Conservation (phyloP, 2,113 vertebrate genomes). For the Embiotoca jacksoni region DNA sequence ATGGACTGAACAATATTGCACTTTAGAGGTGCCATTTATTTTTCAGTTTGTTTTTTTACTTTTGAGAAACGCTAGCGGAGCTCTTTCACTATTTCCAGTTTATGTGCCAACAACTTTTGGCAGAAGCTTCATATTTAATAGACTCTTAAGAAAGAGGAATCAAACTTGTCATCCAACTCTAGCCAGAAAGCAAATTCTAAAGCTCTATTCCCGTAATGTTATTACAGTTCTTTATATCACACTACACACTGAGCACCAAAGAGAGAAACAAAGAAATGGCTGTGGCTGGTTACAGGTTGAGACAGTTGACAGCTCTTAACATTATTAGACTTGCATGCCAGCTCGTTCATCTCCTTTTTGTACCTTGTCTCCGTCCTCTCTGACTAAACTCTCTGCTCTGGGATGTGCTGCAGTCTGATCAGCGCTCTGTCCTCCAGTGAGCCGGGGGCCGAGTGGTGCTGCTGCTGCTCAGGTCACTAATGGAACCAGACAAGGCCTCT, state of each 20-base stretch:
- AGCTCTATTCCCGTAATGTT: not conserved
- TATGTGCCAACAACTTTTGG: not conserved
- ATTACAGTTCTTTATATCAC: not conserved
- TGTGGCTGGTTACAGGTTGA: not conserved
- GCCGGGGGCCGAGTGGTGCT: conserved; percentile 23
- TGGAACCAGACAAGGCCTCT: conserved; percentile 69
- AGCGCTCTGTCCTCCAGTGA: conserved; percentile 29
- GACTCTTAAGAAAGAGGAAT: not conserved
- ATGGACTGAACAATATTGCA: too few species aligned
- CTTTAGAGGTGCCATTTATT: too few species aligned
- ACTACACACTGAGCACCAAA: not conserved
- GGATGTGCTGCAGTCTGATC: conserved; percentile 36
- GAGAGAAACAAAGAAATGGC: not conserved
- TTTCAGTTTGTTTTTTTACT: too few species aligned
- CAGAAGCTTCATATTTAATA: not conserved
- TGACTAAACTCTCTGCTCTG: not conserved
- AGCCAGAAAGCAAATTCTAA: not conserved
- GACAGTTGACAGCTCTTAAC: not conserved
- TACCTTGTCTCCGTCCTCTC: not conserved
- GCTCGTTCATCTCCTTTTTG: not conserved
- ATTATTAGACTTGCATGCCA: too few species aligned
- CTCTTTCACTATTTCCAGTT: too few species aligned
- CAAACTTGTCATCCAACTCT: not conserved
- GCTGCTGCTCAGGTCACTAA: conserved; percentile 66
- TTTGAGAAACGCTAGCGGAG: too few species aligned